Conservation (phyloP, 2,797 vertebrate genomes). For the Neoniphon sammara region DNA sequence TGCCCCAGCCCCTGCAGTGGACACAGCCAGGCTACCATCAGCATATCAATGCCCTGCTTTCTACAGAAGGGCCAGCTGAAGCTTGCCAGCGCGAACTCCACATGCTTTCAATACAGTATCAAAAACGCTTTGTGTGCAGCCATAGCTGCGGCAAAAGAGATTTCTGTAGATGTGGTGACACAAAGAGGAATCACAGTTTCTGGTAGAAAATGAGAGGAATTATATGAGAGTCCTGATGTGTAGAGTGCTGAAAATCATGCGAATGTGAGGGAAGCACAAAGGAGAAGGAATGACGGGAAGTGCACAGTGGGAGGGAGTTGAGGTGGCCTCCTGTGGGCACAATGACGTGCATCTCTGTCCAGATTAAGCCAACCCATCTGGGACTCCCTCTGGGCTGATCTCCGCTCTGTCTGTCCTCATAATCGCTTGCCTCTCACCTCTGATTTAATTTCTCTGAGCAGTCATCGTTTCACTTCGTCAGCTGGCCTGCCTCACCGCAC, state of each 20-base stretch:
- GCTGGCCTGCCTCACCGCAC: constrained; percentile 11
- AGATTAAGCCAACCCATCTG: not conserved
- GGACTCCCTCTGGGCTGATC: not conserved
- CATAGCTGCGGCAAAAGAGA: constrained; percentile 29
- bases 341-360: constrained; percentile 8
- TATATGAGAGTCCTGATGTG: not conserved
- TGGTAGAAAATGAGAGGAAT: constrained; percentile 3
- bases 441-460: constrained; percentile 39
- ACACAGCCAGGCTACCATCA: constrained; percentile 65
- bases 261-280: constrained; percentile 4
- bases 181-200: constrained; percentile 12
- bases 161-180: constrained; percentile 34
- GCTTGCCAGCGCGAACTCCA: constrained; percentile 57
- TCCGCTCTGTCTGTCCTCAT: constrained; percentile 19
- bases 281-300: not conserved
- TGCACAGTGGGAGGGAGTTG: not conserved
- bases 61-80: constrained; percentile 46
- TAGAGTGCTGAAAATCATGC: not conserved
- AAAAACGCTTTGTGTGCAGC: constrained; percentile 62
- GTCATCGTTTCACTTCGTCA: constrained; percentile 31
- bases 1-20: constrained; percentile 49
- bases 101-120: constrained; percentile 64
- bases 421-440: constrained; percentile 39
- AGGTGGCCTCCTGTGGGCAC: not conserved
- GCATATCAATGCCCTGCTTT: constrained; percentile 76